Percentiles rank a stretch among this genome's conserved stretches.
Evolutionary conservation across 2,797 vertebrate genomes (phyloP).

Genomic region (Gorsachius magnificus): DNA sequence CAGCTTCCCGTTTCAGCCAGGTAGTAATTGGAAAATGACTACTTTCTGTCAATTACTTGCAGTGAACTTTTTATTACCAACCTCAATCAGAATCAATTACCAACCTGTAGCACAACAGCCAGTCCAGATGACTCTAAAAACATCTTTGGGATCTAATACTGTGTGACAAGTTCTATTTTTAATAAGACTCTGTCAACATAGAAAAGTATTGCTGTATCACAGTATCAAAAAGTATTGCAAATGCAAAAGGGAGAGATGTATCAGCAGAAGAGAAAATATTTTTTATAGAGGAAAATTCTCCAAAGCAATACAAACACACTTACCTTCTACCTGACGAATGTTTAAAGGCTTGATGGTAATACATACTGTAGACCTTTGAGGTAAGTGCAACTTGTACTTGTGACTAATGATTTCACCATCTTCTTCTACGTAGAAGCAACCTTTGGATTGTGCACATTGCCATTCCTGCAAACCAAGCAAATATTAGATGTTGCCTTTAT

Average conservation of each 20-base stretch:
- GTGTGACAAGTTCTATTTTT: too few species aligned
- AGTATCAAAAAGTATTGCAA: not conserved
- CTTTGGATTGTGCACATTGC: constrained; percentile 79
- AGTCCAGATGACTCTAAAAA: not conserved
- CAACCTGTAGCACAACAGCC: not conserved
- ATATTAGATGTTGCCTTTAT: not conserved
- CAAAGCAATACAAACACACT: not conserved
- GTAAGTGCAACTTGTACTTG: constrained; percentile 85
- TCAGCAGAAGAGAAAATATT: not conserved
- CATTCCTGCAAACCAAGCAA: constrained; percentile 81
- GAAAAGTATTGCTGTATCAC: not conserved
- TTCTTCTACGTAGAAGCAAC: constrained; percentile 91
- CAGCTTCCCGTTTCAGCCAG: not conserved
- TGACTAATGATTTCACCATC: constrained; percentile 84
- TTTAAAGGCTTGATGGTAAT: constrained; percentile 86
- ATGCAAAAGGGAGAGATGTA: not conserved
- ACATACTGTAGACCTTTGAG: constrained; percentile 80
- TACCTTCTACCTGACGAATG: constrained; percentile 80
- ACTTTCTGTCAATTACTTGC: not conserved
- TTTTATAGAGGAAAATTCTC: not conserved
- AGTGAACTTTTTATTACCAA: not conserved
- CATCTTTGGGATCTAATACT: not conserved
- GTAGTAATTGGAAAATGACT: not conserved
- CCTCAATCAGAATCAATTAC: not conserved
- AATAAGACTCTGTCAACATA: not conserved